Evolutionary conservation across 2,888 invertebrate genomes (phyloP).

Genomic region (Ennomos fuscantarius): DNA sequence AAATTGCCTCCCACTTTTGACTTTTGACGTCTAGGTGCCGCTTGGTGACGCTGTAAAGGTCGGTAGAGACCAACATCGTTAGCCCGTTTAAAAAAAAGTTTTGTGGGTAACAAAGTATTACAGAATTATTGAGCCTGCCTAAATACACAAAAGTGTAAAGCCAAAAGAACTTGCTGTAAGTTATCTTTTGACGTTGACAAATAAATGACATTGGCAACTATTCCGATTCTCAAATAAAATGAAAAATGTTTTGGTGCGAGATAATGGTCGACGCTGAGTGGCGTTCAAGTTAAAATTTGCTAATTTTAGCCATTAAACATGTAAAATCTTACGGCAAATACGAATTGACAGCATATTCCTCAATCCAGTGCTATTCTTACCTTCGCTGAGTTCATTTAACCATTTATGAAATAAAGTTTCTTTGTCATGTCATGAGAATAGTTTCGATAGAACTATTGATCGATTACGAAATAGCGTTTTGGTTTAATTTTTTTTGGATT

Average conservation of each 20-base stretch:
- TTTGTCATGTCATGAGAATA: constrained; percentile 81
- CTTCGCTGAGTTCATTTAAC: constrained; percentile 33
- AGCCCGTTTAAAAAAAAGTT: no score
- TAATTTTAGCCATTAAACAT: constrained; percentile 39
- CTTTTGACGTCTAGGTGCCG: no score
- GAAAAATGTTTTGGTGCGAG: constrained; percentile 61
- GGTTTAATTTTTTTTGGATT: constrained; percentile 50
- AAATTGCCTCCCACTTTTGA: no score
- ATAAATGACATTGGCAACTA: no score
- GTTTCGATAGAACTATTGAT: constrained; percentile 78
- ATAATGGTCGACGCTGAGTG: constrained; percentile 68
- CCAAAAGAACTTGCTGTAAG: no score
- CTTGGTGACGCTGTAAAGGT: no score
- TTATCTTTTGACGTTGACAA: no score
- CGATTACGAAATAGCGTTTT: constrained; percentile 80
- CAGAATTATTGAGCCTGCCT: no score
- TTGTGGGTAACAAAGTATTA: no score
- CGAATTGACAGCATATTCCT: constrained; percentile 37
- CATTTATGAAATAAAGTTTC: constrained; percentile 62
- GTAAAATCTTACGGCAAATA: constrained; percentile 50
- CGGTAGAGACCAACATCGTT: no score
- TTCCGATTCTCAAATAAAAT: no score
- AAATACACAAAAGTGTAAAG: no score
- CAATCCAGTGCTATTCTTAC: constrained; percentile 47
- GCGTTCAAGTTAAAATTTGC: constrained; percentile 39